These are phyloP conservation scores for Charina bottae DNA, from an alignment of 2,113 vertebrate species.

Conservation along the genomic window DNA sequence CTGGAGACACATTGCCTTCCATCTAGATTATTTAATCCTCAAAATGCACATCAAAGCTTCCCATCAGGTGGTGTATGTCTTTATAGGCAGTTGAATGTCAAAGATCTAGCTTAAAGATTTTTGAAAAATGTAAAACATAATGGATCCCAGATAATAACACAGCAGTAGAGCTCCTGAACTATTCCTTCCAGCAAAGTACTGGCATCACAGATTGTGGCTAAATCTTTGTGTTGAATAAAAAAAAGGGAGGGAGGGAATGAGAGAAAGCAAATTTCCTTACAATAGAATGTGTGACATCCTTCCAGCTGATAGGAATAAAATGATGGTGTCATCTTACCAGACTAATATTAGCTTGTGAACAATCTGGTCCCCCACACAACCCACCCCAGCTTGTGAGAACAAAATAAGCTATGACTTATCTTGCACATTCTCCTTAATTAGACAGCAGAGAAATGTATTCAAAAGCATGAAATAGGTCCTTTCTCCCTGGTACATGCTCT, in stretches of 20 bases:
- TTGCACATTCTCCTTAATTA: constrained; percentile 69
- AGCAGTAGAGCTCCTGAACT: constrained; percentile 78
- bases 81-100: constrained; percentile 88
- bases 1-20: constrained; percentile 88
- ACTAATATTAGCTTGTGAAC: constrained; percentile 67
- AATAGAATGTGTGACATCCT: constrained; percentile 60
- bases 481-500: constrained; percentile 52
- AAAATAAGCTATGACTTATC: constrained; percentile 65
- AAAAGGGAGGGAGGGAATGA: background rate
- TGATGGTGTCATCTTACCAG: constrained; percentile 61
- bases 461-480: constrained; percentile 60
- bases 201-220: constrained; percentile 67
- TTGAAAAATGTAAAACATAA: constrained; percentile 91
- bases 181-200: constrained; percentile 76
- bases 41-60: constrained; percentile 95
- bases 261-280: constrained; percentile 60
- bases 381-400: constrained; percentile 65
- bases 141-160: constrained; percentile 90
- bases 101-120: constrained; percentile 91
- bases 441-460: constrained; percentile 61
- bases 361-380: constrained; percentile 61
- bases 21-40: constrained; percentile 97
- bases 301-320: constrained; percentile 65
- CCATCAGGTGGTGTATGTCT: constrained; percentile 88
- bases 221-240: constrained; percentile 69